phyloP scores from a whole-genome alignment of 2,113 vertebrate genomes.

The Puntigrus tetrazona region DNA sequence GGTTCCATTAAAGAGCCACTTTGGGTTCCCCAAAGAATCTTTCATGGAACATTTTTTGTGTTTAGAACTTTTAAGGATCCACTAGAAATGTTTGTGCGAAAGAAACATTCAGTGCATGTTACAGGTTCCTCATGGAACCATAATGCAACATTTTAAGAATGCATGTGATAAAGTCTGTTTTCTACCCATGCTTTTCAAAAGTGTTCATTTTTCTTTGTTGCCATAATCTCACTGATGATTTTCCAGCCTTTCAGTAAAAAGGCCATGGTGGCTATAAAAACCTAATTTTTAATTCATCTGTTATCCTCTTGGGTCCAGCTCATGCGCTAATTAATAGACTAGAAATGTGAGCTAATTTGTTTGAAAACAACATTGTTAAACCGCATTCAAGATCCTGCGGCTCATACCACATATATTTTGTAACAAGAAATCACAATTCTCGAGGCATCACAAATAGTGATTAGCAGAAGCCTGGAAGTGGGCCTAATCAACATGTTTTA shows the following conservation, averaged over 20 bases:
- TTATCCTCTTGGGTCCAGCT: neutral
- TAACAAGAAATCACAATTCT: constrained; percentile 50
- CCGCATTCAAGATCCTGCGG: neutral
- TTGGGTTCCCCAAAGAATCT: neutral
- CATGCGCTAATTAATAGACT: neutral
- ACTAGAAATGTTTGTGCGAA: neutral
- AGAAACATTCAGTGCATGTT: neutral
- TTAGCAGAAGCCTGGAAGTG: constrained; percentile 51
- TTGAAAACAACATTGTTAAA: constrained; percentile 7
- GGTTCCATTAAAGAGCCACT: neutral
- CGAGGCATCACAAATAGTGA: constrained; percentile 42
- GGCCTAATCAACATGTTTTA: constrained; percentile 59
- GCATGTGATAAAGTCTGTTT: neutral
- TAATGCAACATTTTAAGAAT: neutral
- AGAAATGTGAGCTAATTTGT: neutral
- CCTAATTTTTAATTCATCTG: neutral
- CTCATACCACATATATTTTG: constrained; percentile 11
- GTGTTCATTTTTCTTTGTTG: neutral
- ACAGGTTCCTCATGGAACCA: neutral
- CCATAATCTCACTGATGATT: neutral
- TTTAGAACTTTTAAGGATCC: neutral
- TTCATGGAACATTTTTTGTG: neutral
- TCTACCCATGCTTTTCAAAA: neutral
- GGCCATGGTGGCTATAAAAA: neutral
- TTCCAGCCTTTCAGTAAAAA: neutral